Evolutionary conservation across 2,113 vertebrate species (phyloP), one percentile per base, ranked within the genome.

Genomic region (Canis aureus): DNA sequence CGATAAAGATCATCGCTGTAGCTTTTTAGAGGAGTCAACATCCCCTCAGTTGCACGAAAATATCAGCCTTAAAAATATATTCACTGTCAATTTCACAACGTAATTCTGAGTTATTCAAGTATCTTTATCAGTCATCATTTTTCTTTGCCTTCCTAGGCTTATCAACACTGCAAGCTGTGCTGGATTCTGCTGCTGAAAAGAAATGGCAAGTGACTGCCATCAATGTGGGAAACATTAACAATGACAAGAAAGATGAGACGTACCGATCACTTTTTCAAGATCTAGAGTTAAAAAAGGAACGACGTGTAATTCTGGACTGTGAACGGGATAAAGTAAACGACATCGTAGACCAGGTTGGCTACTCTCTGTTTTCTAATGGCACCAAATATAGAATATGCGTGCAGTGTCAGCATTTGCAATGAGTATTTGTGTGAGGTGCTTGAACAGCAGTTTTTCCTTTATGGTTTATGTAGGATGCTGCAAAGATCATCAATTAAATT

Each of bases 191-290:
- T 15, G 99, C 99, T 25, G 99, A 99, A 97, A 99, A 99, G 99
- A 99, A 99, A 98, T 99, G 99, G 99, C 99, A 99, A 97, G 99
- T 99, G 98, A 99, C 99, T 11, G 99, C 99, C 95, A 99, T 99
- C 98, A 99, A 99, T 55, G 99, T 99, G 97, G 99, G 99, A 22
- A 99, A 99, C 98, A 99, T 99, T 97, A 99, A 99, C 97, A 99
- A 99, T 82, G 99, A 99, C 98, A 99, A 99, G 97, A 99, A 99
- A 98, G 99, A 99, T 80, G 99, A 99, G 98, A 99, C 99, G 0
- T 99, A 99, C 97, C 99, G 99, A 96, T 99, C 99, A 0, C 99
- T 99, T 29, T 99, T 99, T 98, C 99, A 99, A 98, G 99, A 99
- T 97, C 99, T 99, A 97, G 99, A 99, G 98, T 99, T 99, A 97